Percentiles rank a stretch among this genome's conserved stretches.
These are phyloP conservation scores for Perccottus glenii DNA, from an alignment of 2,113 vertebrate species.

Conservation along the genomic window DNA sequence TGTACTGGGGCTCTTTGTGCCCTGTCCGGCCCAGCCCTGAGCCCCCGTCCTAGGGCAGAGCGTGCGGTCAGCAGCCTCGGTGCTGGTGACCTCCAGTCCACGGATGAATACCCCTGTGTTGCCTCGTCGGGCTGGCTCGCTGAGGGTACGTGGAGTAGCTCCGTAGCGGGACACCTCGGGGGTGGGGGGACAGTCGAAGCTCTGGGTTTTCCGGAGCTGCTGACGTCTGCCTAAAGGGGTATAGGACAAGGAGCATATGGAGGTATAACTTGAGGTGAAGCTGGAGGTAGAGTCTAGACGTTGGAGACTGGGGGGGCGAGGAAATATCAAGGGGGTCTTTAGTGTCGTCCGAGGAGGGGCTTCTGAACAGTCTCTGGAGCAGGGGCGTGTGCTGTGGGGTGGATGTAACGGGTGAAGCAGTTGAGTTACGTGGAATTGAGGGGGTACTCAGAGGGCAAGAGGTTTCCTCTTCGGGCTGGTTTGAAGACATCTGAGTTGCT, in stretches of 20 bases:
- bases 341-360: slow-evolving; percentile 28
- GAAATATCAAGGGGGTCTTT: background rate
- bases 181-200: slow-evolving; percentile 58
- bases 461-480: background rate
- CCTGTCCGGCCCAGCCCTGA: slow-evolving; percentile 29
- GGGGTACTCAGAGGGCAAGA: background rate
- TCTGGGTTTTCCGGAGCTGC: slow-evolving; percentile 64
- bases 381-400: slow-evolving; percentile 30
- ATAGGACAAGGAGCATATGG: background rate
- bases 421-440: background rate
- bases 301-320: slow-evolving; percentile 19
- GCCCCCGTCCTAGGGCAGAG: slow-evolving; percentile 40
- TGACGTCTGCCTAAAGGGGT: slow-evolving; percentile 35
- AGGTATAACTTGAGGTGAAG: background rate
- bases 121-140: slow-evolving; percentile 46
- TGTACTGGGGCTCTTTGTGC: background rate
- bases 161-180: slow-evolving; percentile 2
- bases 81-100: slow-evolving; percentile 69
- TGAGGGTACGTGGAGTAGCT: slow-evolving; percentile 15
- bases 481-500: background rate
- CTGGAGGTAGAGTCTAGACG: slow-evolving; percentile 17
- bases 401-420: slow-evolving; percentile 1
- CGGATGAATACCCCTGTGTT: slow-evolving; percentile 71
- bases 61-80: slow-evolving; percentile 27
- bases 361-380: slow-evolving; percentile 51